phyloP scores from a whole-genome alignment of 2,797 vertebrate species.

The Eurystomus glaucurus region DNA sequence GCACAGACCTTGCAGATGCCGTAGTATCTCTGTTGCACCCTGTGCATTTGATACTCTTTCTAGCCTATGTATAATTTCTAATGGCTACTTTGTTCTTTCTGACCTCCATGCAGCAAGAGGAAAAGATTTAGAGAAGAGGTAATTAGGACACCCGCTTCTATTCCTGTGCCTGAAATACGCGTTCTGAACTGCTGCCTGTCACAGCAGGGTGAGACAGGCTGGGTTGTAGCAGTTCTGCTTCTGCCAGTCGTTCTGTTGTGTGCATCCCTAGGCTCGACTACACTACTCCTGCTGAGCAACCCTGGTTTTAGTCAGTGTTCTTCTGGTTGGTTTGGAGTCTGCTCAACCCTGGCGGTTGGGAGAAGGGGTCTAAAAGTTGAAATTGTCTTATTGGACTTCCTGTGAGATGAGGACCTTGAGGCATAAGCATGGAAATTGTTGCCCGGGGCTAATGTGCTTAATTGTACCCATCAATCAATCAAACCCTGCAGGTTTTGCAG shows the following conservation, averaged over 20 bases:
- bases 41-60: background rate
- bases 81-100: slow-evolving; percentile 38
- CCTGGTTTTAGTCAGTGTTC: background rate
- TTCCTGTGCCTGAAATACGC: slow-evolving; percentile 53
- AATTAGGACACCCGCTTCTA: slow-evolving; percentile 68
- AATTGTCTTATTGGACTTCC: background rate
- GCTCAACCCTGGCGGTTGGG: background rate
- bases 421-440: background rate
- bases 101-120: slow-evolving; percentile 19
- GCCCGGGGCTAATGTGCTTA: background rate
- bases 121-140: slow-evolving; percentile 44
- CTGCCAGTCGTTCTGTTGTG: background rate
- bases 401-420: background rate
- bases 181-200: slow-evolving; percentile 37
- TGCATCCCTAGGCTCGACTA: background rate
- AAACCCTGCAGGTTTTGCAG: background rate
- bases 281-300: background rate
- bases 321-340: background rate
- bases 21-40: background rate
- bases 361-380: background rate
- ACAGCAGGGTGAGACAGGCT: slow-evolving; percentile 16
- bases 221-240: background rate
- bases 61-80: background rate
- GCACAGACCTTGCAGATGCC: background rate
- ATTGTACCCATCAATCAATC: background rate